Evolutionary conservation across 2,888 invertebrate species (phyloP).

Genomic region (Blastobasis lacticolella): DNA sequence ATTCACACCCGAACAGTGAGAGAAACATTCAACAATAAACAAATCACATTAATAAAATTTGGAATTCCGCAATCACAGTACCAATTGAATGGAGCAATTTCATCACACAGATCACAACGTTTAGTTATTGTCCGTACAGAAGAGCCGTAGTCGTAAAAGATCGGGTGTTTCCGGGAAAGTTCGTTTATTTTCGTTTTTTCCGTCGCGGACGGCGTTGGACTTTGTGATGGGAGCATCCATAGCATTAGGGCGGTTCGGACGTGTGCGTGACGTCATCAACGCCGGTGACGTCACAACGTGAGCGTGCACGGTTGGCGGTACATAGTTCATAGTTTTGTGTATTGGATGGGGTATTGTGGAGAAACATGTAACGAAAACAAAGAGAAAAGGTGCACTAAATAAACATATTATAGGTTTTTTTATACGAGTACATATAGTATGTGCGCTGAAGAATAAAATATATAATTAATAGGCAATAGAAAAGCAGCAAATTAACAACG

Average conservation of each 20-base stretch:
- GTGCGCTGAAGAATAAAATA: background rate
- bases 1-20: background rate
- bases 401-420: constrained; percentile 45
- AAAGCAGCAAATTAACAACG: too few relatives aligned
- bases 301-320: constrained; percentile 8
- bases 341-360: constrained; percentile 66
- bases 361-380: constrained; percentile 72
- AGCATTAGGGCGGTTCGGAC: constrained; percentile 33
- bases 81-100: constrained; percentile 25
- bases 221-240: constrained; percentile 67
- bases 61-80: constrained; percentile 55
- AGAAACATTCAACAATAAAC: constrained; percentile 2
- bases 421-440: background rate
- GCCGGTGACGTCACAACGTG: constrained; percentile 37
- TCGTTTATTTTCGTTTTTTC: constrained; percentile 69
- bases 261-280: constrained; percentile 4
- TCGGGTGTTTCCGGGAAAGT: background rate
- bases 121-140: constrained; percentile 30
- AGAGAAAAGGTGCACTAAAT: constrained; percentile 73
- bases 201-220: constrained; percentile 72
- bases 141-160: constrained; percentile 6
- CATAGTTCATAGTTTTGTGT: constrained; percentile 29
- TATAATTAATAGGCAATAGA: background rate
- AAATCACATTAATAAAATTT: constrained; percentile 15
- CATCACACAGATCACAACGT: constrained; percentile 1